Conservation (phyloP, 1,140 invertebrate genomes). For the Penaeus japonicus region DNA sequence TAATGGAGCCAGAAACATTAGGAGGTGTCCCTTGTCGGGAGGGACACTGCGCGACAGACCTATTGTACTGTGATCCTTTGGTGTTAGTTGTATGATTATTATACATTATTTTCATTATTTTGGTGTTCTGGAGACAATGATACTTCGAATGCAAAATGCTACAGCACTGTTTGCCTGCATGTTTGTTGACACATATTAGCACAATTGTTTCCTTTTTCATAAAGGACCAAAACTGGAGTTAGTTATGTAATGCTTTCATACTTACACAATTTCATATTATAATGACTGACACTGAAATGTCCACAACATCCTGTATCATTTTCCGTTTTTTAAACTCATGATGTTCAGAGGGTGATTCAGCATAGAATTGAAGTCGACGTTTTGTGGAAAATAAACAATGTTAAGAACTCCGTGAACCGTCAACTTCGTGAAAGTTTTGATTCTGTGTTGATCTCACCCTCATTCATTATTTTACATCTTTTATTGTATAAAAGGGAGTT, state of each 20-base stretch:
- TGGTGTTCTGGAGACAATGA: conserved; percentile 53
- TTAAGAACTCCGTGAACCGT: neutral
- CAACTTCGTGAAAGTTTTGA: neutral
- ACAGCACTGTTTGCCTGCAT: conserved; percentile 53
- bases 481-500: conserved; percentile 37
- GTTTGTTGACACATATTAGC: conserved; percentile 56
- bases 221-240: conserved; percentile 44
- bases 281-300: neutral
- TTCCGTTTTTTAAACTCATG: conserved; percentile 17
- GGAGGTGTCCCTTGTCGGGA: conserved; percentile 14
- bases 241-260: conserved; percentile 35
- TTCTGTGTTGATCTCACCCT: conserved; percentile 16
- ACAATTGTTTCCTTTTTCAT: conserved; percentile 45
- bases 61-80: conserved; percentile 52
- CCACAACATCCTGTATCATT: neutral
- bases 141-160: conserved; percentile 49
- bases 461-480: neutral
- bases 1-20: conserved; percentile 1
- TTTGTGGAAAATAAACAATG: neutral
- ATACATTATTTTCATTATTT: conserved; percentile 54
- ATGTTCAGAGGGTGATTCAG: neutral
- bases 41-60: conserved; percentile 31
- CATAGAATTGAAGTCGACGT: neutral
- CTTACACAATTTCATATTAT: conserved; percentile 25
- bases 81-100: conserved; percentile 50